Evolutionary conservation across 2,113 vertebrate genomes (phyloP).

Genomic region (Cnemophilus loriae): DNA sequence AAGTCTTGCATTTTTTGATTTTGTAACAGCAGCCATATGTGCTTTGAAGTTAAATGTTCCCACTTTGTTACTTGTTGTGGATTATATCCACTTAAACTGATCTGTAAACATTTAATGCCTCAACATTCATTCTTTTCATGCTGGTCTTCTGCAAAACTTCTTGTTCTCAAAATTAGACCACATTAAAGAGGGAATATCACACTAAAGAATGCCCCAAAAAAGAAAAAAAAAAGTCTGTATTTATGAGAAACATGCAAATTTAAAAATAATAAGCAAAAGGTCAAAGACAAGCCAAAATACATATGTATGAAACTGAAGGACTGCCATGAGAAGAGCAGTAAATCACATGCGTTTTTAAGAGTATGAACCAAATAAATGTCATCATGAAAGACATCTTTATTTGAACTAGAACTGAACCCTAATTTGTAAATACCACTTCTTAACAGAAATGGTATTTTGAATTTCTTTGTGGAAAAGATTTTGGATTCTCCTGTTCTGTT

Average conservation of each 20-base stretch:
- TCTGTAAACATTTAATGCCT: constrained; percentile 72
- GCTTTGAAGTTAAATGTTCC: constrained; percentile 80
- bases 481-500: neutral
- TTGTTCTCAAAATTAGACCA: constrained; percentile 64
- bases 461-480: constrained; percentile 1
- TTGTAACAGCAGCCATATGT: constrained; percentile 79
- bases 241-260: constrained; percentile 59
- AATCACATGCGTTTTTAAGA: constrained; percentile 49
- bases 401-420: constrained; percentile 55
- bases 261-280: constrained; percentile 58
- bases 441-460: constrained; percentile 30
- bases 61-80: constrained; percentile 79
- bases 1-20: constrained; percentile 74
- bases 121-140: constrained; percentile 61
- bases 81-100: constrained; percentile 73
- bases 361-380: constrained; percentile 52
- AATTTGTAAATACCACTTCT: constrained; percentile 48
- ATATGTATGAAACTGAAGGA: constrained; percentile 35
- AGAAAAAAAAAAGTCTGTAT: neutral
- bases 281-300: constrained; percentile 62
- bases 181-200: constrained; percentile 65
- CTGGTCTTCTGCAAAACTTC: constrained; percentile 60
- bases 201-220: constrained; percentile 55
- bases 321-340: constrained; percentile 22
- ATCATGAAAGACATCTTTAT: constrained; percentile 57